Evolutionary conservation across 2,888 invertebrate genomes (phyloP).

Genomic region (Phlogophora meticulosa): DNA sequence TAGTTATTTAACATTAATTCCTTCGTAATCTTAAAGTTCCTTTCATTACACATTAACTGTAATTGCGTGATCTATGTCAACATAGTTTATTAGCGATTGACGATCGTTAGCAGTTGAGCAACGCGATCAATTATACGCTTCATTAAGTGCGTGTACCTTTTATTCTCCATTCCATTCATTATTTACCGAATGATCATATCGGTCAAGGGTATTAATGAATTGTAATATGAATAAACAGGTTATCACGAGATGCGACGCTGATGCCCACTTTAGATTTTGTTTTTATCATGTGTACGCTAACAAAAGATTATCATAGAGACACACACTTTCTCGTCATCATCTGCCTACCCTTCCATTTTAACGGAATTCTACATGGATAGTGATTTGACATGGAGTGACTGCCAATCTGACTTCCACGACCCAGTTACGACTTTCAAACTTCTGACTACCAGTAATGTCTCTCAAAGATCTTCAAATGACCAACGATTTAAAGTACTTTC

Average conservation of each 20-base stretch:
- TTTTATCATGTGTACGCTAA: no score
- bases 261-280: not conserved
- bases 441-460: no score
- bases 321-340: no score
- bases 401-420: no score
- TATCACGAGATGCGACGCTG: not conserved
- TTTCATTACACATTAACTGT: no score
- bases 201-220: constrained; percentile 30
- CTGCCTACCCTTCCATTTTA: no score
- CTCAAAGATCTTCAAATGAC: no score
- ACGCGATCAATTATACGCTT: constrained; percentile 33
- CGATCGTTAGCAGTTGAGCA: constrained; percentile 10
- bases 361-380: no score
- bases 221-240: constrained; percentile 16
- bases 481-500: no score
- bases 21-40: not conserved
- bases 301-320: no score
- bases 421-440: no score
- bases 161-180: constrained; percentile 26
- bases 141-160: constrained; percentile 20
- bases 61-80: not conserved
- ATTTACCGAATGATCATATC: constrained; percentile 39
- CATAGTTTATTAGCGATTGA: not conserved
- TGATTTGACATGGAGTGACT: no score
- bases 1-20: not conserved